Conservation (phyloP, 1,140 invertebrate species). For the Aphidius gifuensis region DNA sequence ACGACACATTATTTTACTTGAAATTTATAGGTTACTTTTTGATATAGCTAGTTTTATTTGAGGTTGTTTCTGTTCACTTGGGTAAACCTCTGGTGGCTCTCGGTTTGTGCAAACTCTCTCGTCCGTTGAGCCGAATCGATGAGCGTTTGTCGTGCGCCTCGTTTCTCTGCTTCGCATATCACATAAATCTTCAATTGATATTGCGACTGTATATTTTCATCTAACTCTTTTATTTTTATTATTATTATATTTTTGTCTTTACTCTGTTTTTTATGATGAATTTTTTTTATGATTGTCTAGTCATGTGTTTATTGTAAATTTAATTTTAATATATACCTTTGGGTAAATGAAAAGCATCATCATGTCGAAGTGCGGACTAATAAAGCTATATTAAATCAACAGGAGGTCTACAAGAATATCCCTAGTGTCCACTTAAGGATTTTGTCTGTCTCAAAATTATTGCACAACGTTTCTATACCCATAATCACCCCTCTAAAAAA, state of each 20-base stretch:
- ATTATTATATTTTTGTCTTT: background rate
- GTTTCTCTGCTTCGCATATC: slow-evolving; percentile 32
- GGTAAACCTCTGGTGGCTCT: slow-evolving; percentile 48
- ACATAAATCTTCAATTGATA: background rate
- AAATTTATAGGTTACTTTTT: no score
- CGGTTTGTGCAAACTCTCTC: slow-evolving; percentile 44
- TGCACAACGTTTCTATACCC: slow-evolving; percentile 4
- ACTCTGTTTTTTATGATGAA: background rate
- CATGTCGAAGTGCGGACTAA: slow-evolving; percentile 26
- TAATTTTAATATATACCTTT: background rate
- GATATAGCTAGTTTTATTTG: slow-evolving; percentile 28
- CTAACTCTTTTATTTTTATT: background rate
- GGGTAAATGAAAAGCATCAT: background rate
- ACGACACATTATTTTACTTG: no score
- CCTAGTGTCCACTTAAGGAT: slow-evolving; percentile 22
- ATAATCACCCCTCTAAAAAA: background rate
- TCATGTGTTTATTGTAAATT: background rate
- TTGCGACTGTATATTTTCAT: no score
- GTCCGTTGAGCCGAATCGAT: slow-evolving; percentile 53
- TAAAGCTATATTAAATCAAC: slow-evolving; percentile 31
- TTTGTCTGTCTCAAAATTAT: slow-evolving; percentile 20
- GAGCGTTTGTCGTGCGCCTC: no score
- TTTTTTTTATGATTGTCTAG: background rate
- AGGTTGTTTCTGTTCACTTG: no score
- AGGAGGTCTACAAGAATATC: slow-evolving; percentile 23